These are phyloP conservation scores for Drosophila pseudotakahashii DNA, from an alignment of 2,888 invertebrate species.

Conservation along the genomic window DNA sequence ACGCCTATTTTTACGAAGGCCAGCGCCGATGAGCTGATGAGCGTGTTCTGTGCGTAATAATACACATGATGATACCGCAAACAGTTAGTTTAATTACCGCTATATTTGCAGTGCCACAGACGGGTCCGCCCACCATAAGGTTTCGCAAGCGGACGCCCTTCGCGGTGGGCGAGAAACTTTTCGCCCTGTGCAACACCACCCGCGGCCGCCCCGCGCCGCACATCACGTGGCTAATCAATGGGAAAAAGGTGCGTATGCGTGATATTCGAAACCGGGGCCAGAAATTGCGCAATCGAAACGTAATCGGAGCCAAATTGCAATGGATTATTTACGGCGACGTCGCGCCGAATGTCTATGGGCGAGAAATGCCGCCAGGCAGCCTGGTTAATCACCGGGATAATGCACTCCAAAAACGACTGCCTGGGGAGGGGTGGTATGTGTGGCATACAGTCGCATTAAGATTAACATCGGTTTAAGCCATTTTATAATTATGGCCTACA, in stretches of 20 bases:
- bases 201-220: slow-evolving; percentile 89
- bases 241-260: slow-evolving; percentile 86
- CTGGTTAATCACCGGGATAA: slow-evolving; percentile 40
- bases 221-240: slow-evolving; percentile 90
- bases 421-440: slow-evolving; percentile 52
- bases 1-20: slow-evolving; percentile 93
- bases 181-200: slow-evolving; percentile 89
- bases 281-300: slow-evolving; percentile 13
- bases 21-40: slow-evolving; percentile 90
- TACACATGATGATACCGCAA: not conserved
- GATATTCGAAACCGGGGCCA: slow-evolving; percentile 31
- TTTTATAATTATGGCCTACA: slow-evolving; percentile 80
- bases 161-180: slow-evolving; percentile 87
- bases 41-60: slow-evolving; percentile 90
- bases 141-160: slow-evolving; percentile 86
- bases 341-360: slow-evolving; percentile 28
- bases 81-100: not conserved
- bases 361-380: slow-evolving; percentile 9
- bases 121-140: slow-evolving; percentile 87
- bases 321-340: slow-evolving; percentile 48
- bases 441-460: slow-evolving; percentile 53
- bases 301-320: slow-evolving; percentile 34
- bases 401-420: slow-evolving; percentile 48
- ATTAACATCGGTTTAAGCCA: slow-evolving; percentile 77
- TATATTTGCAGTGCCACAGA: slow-evolving; percentile 86